Evolutionary conservation across 2,888 invertebrate species (phyloP).

Genomic region (Cryptops parisi): DNA sequence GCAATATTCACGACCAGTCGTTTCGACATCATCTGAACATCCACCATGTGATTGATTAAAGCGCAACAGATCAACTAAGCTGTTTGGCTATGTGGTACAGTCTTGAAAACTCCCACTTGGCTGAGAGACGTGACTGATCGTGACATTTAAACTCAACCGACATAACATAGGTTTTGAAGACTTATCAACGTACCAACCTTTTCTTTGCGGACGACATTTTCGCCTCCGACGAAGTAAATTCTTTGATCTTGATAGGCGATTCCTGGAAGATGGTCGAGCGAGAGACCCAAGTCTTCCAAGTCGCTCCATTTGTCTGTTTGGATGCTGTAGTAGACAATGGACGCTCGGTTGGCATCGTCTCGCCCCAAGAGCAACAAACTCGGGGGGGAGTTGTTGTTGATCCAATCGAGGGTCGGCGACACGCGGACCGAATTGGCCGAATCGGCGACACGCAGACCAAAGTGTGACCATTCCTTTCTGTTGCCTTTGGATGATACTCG

Average conservation of each 20-base stretch:
- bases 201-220: constrained; percentile 7
- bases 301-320: background rate
- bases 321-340: constrained; percentile 7
- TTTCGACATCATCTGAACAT: no score
- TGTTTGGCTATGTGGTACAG: no score
- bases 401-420: background rate
- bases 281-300: constrained; percentile 8
- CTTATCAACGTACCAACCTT: no score
- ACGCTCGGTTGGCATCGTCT: constrained; percentile 11
- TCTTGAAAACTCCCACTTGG: no score
- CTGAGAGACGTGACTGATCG: no score
- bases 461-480: background rate
- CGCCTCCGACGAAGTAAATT: constrained; percentile 11
- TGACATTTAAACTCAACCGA: no score
- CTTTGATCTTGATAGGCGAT: background rate
- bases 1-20: no score
- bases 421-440: background rate
- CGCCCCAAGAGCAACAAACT: background rate
- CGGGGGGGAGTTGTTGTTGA: background rate
- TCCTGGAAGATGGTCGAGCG: constrained; percentile 2
- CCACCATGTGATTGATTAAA: no score
- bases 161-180: no score
- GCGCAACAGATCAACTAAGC: no score
- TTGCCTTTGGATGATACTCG: no score
- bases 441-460: background rate